Percentiles rank a stretch among this genome's conserved stretches.
These are phyloP conservation scores for Malurus alboscapulatus DNA, from an alignment of 2,113 vertebrate species.

Conservation along the genomic window DNA sequence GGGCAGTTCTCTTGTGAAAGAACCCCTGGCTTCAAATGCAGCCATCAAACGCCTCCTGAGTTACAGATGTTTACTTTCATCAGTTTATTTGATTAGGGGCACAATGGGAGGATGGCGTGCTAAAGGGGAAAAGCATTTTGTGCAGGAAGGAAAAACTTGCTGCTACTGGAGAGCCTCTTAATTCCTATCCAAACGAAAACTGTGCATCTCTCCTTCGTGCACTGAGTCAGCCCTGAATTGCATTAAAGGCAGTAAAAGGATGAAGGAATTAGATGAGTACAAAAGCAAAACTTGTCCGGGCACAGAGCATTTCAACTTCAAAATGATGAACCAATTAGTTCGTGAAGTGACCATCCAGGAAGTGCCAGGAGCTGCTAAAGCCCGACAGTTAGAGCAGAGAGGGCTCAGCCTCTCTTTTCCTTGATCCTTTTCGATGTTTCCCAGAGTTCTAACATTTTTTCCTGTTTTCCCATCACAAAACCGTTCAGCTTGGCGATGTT, in stretches of 20 bases:
- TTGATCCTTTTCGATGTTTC: neutral
- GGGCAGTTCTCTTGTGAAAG: conserved; percentile 46
- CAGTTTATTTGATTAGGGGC: conserved; percentile 59
- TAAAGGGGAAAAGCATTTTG: conserved; percentile 48
- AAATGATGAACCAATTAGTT: conserved; percentile 42
- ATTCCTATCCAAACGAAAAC: conserved; percentile 69
- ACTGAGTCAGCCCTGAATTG: conserved; percentile 62
- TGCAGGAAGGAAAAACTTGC: conserved; percentile 39
- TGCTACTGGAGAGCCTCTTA: conserved; percentile 61
- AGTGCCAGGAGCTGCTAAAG: neutral
- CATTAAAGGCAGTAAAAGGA: conserved; percentile 59
- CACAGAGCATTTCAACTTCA: conserved; percentile 3
- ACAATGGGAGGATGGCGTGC: conserved; percentile 57
- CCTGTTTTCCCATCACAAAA: neutral
- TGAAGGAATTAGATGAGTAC: conserved; percentile 40
- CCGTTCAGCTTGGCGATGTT: neutral
- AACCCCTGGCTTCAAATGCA: conserved; percentile 28
- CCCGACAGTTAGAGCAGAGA: neutral
- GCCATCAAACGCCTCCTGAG: conserved; percentile 64
- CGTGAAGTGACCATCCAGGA: neutral
- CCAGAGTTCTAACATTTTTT: neutral
- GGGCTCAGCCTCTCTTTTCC: neutral
- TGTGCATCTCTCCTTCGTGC: conserved; percentile 38
- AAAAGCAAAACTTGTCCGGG: conserved; percentile 63
- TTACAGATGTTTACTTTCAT: conserved; percentile 73